Percentiles rank a stretch among this genome's conserved stretches.
phyloP scores from a whole-genome alignment of 2,113 vertebrate species.

The Pseudorectes ferrugineus region DNA sequence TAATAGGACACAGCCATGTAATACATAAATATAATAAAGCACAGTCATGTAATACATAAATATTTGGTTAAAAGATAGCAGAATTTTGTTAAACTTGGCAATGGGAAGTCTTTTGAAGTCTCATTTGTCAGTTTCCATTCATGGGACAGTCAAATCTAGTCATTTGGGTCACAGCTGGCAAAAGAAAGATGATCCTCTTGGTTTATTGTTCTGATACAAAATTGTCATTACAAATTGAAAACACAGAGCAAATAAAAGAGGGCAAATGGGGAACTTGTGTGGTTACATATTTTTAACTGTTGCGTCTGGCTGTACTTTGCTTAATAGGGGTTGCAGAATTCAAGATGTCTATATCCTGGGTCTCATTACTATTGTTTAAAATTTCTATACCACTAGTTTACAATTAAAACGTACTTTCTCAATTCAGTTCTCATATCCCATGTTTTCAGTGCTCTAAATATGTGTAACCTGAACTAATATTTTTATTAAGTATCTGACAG shows the following conservation, averaged over 20 bases:
- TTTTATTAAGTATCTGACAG: constrained; percentile 8
- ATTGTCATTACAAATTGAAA: constrained; percentile 69
- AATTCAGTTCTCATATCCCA: not conserved
- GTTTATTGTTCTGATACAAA: constrained; percentile 67
- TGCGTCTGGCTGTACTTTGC: constrained; percentile 47
- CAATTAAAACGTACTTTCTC: constrained; percentile 15
- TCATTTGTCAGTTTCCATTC: constrained; percentile 57
- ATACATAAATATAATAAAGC: constrained; percentile 65
- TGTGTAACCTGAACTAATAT: constrained; percentile 37
- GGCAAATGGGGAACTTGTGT: constrained; percentile 63
- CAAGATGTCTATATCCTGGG: constrained; percentile 51
- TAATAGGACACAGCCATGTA: constrained; percentile 62
- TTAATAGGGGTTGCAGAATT: constrained; percentile 44
- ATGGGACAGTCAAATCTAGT: constrained; percentile 46
- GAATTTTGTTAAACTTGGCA: constrained; percentile 66
- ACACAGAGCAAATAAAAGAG: constrained; percentile 61
- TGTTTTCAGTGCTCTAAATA: not conserved
- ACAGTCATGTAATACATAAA: constrained; percentile 65
- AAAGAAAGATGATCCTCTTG: constrained; percentile 57
- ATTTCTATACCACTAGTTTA: constrained; percentile 18
- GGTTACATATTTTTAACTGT: constrained; percentile 60
- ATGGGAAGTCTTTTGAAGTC: constrained; percentile 57
- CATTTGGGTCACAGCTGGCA: constrained; percentile 58
- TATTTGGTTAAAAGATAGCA: constrained; percentile 67
- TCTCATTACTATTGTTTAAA: constrained; percentile 62